These are phyloP conservation scores for Macrophya annulata DNA, from an alignment of 2,888 invertebrate species.

Conservation along the genomic window DNA sequence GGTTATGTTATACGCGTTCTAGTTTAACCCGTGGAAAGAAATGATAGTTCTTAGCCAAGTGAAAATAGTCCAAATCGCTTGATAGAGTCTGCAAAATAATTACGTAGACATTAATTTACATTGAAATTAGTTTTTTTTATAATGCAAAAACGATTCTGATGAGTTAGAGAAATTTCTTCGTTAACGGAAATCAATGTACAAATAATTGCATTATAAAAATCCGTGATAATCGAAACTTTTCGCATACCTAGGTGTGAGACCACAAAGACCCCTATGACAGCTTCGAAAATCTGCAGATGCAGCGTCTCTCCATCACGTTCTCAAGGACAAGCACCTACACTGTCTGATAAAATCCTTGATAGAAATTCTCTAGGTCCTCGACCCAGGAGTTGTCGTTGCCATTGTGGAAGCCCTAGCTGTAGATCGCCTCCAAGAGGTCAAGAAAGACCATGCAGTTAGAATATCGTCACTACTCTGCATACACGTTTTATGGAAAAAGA, in stretches of 20 bases:
- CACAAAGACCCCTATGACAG: neutral
- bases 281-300: conserved; percentile 36
- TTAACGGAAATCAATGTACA: neutral
- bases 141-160: too few species aligned
- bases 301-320: conserved; percentile 9
- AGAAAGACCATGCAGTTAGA: neutral
- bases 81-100: neutral
- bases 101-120: neutral
- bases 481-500: conserved; percentile 14
- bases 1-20: neutral
- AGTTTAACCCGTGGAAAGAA: neutral
- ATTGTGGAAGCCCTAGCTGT: conserved; percentile 46
- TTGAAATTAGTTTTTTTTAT: neutral
- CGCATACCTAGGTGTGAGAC: conserved; percentile 11
- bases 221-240: neutral
- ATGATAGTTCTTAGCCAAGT: neutral
- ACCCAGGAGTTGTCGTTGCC: conserved; percentile 39
- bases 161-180: too few species aligned
- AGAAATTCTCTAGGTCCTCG: conserved; percentile 24
- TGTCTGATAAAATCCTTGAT: neutral
- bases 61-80: neutral
- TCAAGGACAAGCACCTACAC: neutral
- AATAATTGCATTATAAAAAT: neutral
- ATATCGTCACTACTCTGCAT: neutral
- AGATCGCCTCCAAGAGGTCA: conserved; percentile 38